phyloP scores from a whole-genome alignment of 2,797 vertebrate species.

The Chelon labrosus region DNA sequence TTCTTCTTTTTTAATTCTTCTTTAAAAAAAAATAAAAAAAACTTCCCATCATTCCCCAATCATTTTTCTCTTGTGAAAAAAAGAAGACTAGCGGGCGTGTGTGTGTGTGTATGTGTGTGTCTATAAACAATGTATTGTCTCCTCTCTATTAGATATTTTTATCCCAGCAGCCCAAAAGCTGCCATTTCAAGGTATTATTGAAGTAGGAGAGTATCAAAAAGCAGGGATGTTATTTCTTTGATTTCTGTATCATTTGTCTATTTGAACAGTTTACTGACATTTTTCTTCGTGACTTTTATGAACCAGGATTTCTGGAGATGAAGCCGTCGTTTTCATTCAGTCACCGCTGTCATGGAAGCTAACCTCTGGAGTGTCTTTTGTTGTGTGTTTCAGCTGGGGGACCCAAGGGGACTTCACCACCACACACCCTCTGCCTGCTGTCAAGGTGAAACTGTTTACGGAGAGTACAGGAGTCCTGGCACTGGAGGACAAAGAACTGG shows the following conservation, averaged over 20 bases:
- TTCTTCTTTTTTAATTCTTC: conserved; percentile 33
- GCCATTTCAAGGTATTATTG: conserved; percentile 4
- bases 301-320: conserved; percentile 26
- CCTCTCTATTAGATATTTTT: conserved; percentile 20
- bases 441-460: conserved; percentile 99
- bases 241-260: background rate
- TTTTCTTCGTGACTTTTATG: background rate
- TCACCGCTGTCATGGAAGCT: conserved; percentile 62
- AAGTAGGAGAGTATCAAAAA: background rate
- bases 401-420: conserved; percentile 99
- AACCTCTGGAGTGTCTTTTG: conserved; percentile 68
- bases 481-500: conserved; percentile 98
- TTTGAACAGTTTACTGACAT: conserved; percentile 3
- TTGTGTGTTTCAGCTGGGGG: conserved; percentile 92
- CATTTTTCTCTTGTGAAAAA: conserved; percentile 17
- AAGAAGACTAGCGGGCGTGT: conserved; percentile 1
- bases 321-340: conserved; percentile 17
- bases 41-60: conserved; percentile 22
- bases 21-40: conserved; percentile 2
- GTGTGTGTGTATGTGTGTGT: background rate
- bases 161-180: background rate
- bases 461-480: conserved; percentile 98
- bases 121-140: conserved; percentile 36
- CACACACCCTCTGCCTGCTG: conserved; percentile 96
- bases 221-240: background rate